Base-by-base conservation (phyloP, 2,113 vertebrate genomes). In the Malurus cyaneus region DNA sequence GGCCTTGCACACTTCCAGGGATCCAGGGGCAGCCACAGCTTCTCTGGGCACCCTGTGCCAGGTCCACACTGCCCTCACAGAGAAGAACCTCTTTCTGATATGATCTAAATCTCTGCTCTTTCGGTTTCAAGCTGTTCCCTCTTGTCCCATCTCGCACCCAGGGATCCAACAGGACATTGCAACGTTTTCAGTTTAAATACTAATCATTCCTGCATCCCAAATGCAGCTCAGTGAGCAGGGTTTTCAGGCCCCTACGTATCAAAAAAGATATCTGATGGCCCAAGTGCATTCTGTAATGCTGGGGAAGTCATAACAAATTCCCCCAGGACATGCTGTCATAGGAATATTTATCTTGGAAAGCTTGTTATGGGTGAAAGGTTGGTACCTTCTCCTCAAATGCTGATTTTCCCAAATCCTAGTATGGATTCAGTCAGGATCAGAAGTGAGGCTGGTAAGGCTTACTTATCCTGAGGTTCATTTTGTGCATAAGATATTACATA, bases 91-190 rank as follows among this genome's bases (percentile, higher is more conserved):
- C 31, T 59, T 62, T 13, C 14, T 70, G 32, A 28, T 9, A 8
- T 18, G 23, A 32, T 42, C 15, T 36, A 36, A 62, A 77, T 50
- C 12, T 49, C 41, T 49, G 16, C 14, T 41, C n/a, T 47, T 77
- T 36, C 1, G 1, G 14, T 42, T 69, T 49, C 23, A 49, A 89
- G 32, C 25, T 36, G 5, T 19, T 54, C 4, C 31, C 9, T 31
- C 31, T 49, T 16, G 8, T 32, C 34, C 42, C 50, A 26, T 28
- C 52, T 69, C 18, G 17, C 42, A 28, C 15, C 8, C 13, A 11
- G 15, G 11, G 41, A 18, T 34, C 52, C 29, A 18, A 8, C 0
- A 1, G 53, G 54, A 23, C 6, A 1, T 4, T 1, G 2, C 49
- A 13, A 6, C 4, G 32, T 26, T 56, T 61, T 50, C n/a, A 23